A percentile compares a stretch with the other conserved stretches of the same genome.
Evolutionary conservation across 2,113 vertebrate genomes (phyloP).

Genomic region (Brachyhypopomus gauderio): DNA sequence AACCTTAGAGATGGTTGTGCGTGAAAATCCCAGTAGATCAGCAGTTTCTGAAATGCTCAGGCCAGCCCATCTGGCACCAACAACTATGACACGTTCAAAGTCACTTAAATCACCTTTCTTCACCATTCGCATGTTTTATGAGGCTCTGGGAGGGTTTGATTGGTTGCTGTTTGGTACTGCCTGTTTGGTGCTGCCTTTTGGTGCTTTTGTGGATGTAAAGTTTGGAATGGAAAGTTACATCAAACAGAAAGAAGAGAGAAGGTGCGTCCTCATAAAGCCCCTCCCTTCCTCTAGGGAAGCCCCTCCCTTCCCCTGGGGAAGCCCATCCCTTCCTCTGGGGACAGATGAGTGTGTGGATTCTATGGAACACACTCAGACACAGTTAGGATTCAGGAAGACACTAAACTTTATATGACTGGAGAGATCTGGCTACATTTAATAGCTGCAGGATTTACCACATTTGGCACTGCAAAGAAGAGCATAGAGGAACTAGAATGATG

Average conservation of each 20-base stretch:
- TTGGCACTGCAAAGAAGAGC: constrained; percentile 35
- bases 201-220: constrained; percentile 39
- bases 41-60: no score
- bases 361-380: constrained; percentile 61
- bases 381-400: constrained; percentile 50
- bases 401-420: constrained; percentile 55
- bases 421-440: constrained; percentile 47
- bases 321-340: constrained; percentile 40
- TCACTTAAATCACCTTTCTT: no score
- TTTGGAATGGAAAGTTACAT: constrained; percentile 62
- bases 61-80: no score
- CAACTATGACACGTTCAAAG: no score
- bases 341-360: constrained; percentile 37
- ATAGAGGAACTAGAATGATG: constrained; percentile 1
- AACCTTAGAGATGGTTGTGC: no score
- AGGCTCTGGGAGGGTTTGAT: constrained; percentile 17
- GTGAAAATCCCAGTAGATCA: no score
- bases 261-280: constrained; percentile 22
- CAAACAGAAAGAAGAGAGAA: constrained; percentile 52
- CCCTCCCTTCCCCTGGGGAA: not conserved
- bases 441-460: constrained; percentile 37
- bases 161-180: constrained; percentile 16
- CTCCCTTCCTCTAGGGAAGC: constrained; percentile 49
- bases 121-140: constrained; percentile 2
- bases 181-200: constrained; percentile 49